Base-by-base conservation (phyloP, 2,113 vertebrate genomes). In the Mixornis gularis region DNA sequence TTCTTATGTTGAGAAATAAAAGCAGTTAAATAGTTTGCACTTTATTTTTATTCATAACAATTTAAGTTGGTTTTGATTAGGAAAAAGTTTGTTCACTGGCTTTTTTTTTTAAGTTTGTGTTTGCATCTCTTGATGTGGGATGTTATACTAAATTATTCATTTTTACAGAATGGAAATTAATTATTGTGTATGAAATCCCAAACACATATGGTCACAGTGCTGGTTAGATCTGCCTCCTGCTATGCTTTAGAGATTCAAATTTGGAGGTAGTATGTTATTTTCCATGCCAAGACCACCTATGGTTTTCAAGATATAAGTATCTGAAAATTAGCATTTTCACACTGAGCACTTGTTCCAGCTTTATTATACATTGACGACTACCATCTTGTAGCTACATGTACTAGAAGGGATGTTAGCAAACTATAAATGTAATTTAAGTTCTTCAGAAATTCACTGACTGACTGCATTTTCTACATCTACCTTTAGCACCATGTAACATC, bases 181-280 rank as follows among this genome's bases (percentile, higher is more conserved):
- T 98, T 98, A 98, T 97, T 97, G 97, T 97, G 96, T 97, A 97
- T 96, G 95, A 97, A 96, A 97, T 97, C 97, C 97, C 96, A 97
- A 98, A 98, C 97, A 97, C 98, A 98, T 98, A 98, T 98, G 97
- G 97, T 97, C 94, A 96, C 93, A 96, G 96, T 91, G 94, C 95
- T 71, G 95, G 97, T 96, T 98, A 97, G 97, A 97, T 96, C 83
- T 93, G 96, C 96, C 97, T 97, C 97, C 97, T 96, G 97, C 97
- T 97, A 97, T 95, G 95, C 96, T 95, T 96, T 92, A 79, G 96
- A 97, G 96, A 96, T 97, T 97, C 97, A 93, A 79, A 97, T 97
- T 98, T 97, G 92, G 97, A 98, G 95, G 97, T 97, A 97, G 93
- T 84, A 96, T 96, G 96, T 97, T 97, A 96, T 97, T 97, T 97